Conservation (phyloP, 2,888 invertebrate species). For the Torymus aiolomorphi region DNA sequence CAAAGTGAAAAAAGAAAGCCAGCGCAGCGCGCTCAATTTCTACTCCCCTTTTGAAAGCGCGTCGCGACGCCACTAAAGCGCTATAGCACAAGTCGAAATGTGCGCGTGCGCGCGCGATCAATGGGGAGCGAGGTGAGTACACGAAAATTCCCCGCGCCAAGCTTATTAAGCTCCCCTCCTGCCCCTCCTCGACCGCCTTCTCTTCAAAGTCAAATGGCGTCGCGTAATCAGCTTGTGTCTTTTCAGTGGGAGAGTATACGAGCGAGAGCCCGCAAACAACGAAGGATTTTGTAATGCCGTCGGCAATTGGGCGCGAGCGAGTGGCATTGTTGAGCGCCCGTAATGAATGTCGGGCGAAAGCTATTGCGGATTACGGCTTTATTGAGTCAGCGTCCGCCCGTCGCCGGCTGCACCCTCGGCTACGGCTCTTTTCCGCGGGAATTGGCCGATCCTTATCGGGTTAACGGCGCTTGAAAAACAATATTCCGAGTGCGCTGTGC, state of each 20-base stretch:
- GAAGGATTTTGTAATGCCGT: conserved; percentile 36
- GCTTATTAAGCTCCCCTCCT: conserved; percentile 30
- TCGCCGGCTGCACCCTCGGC: too few relatives aligned
- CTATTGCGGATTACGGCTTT: conserved; percentile 40
- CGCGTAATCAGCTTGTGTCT: conserved; percentile 45
- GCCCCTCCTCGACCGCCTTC: not conserved
- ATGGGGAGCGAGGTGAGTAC: not conserved
- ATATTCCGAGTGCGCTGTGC: not conserved
- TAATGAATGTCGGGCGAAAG: conserved; percentile 50
- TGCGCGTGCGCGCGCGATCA: not conserved
- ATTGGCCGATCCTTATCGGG: conserved; percentile 41
- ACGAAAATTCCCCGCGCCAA: conserved; percentile 1
- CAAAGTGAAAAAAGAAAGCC: not conserved
- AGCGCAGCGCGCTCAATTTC: not conserved
- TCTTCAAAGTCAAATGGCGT: conserved; percentile 22
- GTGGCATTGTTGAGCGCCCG: conserved; percentile 41
- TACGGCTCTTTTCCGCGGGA: not conserved
- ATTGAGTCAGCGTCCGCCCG: conserved; percentile 32
- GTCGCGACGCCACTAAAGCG: too few relatives aligned
- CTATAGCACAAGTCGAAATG: not conserved
- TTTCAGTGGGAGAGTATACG: conserved; percentile 1
- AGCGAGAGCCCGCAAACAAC: not conserved
- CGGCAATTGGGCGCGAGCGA: conserved; percentile 17
- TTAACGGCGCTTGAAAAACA: conserved; percentile 27
- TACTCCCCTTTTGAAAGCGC: too few relatives aligned